Percentiles rank a stretch among this genome's conserved stretches.
These are phyloP conservation scores for Trichogramma evanescens DNA, from an alignment of 2,888 invertebrate species.

Conservation along the genomic window DNA sequence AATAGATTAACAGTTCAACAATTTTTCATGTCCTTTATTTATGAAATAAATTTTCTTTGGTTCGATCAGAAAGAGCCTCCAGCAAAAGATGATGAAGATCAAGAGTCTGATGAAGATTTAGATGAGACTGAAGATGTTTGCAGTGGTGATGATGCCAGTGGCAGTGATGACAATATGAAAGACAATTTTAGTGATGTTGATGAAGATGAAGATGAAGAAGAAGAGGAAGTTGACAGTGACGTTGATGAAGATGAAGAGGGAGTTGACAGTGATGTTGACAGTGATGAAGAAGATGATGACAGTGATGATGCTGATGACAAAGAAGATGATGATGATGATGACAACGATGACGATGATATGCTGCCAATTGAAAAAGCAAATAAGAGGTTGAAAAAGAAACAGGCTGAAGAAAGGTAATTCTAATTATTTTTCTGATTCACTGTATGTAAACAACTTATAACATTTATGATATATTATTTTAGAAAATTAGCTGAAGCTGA, in stretches of 20 bases:
- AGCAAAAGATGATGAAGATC: neutral
- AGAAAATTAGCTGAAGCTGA: conserved; percentile 72
- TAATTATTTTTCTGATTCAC: neutral
- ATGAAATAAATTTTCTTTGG: conserved; percentile 5
- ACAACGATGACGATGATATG: conserved; percentile 56
- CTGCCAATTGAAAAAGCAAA: conserved; percentile 82
- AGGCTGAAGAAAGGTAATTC: conserved; percentile 56
- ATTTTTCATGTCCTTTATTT: conserved; percentile 9
- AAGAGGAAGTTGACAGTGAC: conserved; percentile 23
- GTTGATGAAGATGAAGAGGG: conserved; percentile 42
- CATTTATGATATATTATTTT: conserved; percentile 18
- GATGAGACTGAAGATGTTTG: conserved; percentile 4
- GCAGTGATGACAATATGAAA: conserved; percentile 6
- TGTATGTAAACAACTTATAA: neutral
- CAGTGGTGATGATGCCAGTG: conserved; percentile 13
- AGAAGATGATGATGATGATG: conserved; percentile 50
- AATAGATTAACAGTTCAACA: neutral
- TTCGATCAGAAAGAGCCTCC: conserved; percentile 1
- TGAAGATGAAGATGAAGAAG: conserved; percentile 18
- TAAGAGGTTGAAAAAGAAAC: conserved; percentile 67
- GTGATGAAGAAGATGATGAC: conserved; percentile 40
- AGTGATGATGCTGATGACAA: conserved; percentile 26
- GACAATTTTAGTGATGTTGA: conserved; percentile 12
- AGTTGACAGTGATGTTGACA: conserved; percentile 39
- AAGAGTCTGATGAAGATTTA: conserved; percentile 2